phyloP scores from a whole-genome alignment of 1,140 invertebrate genomes.

The Drosophila cardini region DNA sequence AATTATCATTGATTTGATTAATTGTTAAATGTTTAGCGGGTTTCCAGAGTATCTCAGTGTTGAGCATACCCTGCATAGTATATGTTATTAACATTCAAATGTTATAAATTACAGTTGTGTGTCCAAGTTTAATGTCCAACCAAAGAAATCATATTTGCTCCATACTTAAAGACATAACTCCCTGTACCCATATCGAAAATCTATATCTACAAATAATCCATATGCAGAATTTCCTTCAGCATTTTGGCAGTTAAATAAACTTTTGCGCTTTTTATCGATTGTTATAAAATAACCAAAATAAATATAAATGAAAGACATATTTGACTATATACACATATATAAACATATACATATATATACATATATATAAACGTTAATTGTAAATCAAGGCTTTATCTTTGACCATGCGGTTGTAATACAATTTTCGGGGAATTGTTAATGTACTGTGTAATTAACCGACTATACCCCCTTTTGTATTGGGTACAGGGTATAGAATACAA shows the following conservation, averaged over 20 bases:
- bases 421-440: conserved; percentile 1
- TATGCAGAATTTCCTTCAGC: not conserved
- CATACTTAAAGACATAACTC: not conserved
- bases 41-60: conserved; percentile 4
- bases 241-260: not conserved
- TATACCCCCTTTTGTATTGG: not conserved
- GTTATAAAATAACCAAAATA: conserved; percentile 4
- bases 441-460: not conserved
- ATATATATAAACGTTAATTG: conserved; percentile 13
- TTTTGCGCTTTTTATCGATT: not conserved
- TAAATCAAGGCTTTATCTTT: conserved; percentile 19
- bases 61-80: not conserved
- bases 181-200: conserved; percentile 5
- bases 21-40: conserved; percentile 1
- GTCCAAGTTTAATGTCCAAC: conserved; percentile 13
- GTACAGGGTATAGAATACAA: conserved; percentile 20
- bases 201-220: not conserved
- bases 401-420: conserved; percentile 12
- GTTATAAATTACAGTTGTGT: conserved; percentile 23
- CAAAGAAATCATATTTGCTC: not conserved
- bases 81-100: conserved; percentile 20
- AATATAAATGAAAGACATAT: not conserved
- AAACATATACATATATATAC: not conserved
- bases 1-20: not conserved
- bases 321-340: too few relatives aligned